phyloP scores from a whole-genome alignment of 2,113 vertebrate genomes.

The Actenoides lindsayi region DNA sequence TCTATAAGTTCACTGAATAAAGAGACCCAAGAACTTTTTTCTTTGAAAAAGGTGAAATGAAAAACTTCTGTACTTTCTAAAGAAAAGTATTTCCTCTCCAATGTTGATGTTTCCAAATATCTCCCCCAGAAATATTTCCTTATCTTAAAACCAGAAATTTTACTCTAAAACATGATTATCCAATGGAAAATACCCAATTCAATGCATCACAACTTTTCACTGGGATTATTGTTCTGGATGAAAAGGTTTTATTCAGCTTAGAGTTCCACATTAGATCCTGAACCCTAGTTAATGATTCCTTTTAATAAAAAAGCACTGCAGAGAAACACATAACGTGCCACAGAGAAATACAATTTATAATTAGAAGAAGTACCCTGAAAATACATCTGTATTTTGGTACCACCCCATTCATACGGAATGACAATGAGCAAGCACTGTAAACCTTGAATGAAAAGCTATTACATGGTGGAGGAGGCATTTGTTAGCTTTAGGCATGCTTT shows the following conservation, averaged over 20 bases:
- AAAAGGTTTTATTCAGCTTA: not conserved
- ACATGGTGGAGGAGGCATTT: not conserved
- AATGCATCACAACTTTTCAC: not conserved
- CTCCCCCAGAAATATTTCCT: not conserved
- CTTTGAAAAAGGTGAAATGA: not conserved
- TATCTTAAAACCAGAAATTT: not conserved
- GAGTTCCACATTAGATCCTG: not conserved
- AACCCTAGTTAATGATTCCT: not conserved
- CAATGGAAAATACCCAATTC: not conserved
- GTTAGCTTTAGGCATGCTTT: not conserved
- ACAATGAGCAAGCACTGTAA: not conserved
- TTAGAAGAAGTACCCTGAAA: not conserved
- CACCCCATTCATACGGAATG: not conserved
- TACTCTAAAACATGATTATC: not conserved
- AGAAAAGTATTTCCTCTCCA: not conserved
- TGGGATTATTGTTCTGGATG: not conserved
- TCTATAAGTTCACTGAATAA: not conserved
- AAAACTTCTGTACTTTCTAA: not conserved
- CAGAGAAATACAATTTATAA: not conserved
- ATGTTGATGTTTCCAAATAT: not conserved
- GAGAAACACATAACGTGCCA: not conserved
- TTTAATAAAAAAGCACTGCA: not conserved
- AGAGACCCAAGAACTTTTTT: not conserved
- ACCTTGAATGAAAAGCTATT: not conserved
- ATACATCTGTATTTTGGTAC: not conserved